Conservation (phyloP, 2,888 invertebrate species). For the Holacanthella duospinosa region DNA sequence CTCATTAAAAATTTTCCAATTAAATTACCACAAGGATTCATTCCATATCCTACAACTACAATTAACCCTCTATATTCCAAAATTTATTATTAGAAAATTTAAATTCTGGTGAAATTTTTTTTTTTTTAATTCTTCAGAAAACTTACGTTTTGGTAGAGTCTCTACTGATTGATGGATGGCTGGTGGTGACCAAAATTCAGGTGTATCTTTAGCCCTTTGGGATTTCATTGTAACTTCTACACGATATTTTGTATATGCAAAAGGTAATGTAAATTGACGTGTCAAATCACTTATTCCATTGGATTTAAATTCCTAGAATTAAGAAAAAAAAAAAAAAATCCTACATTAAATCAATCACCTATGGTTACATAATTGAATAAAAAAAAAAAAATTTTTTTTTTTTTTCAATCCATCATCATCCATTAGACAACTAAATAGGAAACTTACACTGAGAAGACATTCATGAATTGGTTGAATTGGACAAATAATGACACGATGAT, state of each 20-base stretch:
- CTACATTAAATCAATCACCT: not conserved
- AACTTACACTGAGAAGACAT: conserved; percentile 17
- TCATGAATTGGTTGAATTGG: conserved; percentile 16
- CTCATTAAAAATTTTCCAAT: no score
- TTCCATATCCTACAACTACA: no score
- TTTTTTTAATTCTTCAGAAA: no score
- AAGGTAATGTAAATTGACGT: conserved; percentile 17
- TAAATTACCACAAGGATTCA: no score
- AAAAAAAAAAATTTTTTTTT: not conserved
- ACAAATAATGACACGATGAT: conserved; percentile 28
- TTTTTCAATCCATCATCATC: no score
- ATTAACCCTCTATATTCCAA: no score
- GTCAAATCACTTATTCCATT: not conserved
- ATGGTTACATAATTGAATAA: not conserved
- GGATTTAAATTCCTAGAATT: conserved; percentile 5
- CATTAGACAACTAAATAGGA: not conserved
- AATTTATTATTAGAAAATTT: no score
- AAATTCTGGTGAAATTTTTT: no score
- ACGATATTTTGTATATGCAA: conserved; percentile 26
- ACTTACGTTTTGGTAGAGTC: conserved; percentile 45
- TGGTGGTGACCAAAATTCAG: conserved; percentile 55
- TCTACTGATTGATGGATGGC: conserved; percentile 49
- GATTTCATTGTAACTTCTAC: conserved; percentile 29
- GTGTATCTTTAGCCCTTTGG: conserved; percentile 24
- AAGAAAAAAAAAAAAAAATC: not conserved